A percentile compares a stretch with the other conserved stretches of the same genome.
Evolutionary conservation across 2,797 vertebrate genomes (phyloP).

Genomic region (Leptoclinus maculatus): DNA sequence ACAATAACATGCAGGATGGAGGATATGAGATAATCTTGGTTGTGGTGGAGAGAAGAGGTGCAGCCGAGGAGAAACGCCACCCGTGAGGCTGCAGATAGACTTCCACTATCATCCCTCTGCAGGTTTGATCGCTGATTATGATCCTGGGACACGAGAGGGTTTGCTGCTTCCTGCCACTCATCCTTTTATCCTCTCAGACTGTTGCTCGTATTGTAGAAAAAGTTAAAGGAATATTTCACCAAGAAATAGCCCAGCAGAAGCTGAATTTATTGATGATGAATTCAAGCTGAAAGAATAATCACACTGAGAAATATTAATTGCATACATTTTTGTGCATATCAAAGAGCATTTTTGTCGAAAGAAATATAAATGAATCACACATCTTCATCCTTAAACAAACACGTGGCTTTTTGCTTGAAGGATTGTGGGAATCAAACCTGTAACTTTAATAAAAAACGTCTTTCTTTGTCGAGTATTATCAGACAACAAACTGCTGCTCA

Average conservation of each 20-base stretch:
- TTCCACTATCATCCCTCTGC: neutral
- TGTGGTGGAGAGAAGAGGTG: constrained; percentile 39
- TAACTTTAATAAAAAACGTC: neutral
- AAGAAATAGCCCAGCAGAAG: neutral
- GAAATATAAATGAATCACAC: neutral
- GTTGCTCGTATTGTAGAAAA: too few relatives aligned
- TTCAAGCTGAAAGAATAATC: neutral
- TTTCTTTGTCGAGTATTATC: neutral
- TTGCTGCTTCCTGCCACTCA: neutral
- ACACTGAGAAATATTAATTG: too few relatives aligned
- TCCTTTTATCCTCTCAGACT: too few relatives aligned
- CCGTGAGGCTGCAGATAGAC: constrained; percentile 12
- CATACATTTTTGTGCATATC: neutral
- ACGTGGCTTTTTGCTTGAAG: too few relatives aligned
- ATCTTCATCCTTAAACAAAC: neutral
- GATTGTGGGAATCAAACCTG: neutral
- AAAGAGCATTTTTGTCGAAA: neutral
- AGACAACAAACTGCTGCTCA: constrained; percentile 2
- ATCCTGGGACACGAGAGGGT: neutral
- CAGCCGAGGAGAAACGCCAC: constrained; percentile 13
- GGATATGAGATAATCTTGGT: constrained; percentile 58
- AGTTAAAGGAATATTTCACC: too few relatives aligned
- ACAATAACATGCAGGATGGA: constrained; percentile 42
- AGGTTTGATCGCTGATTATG: neutral
- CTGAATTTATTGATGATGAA: neutral